Conservation (phyloP, 2,888 invertebrate genomes). For the Tricholauxania praeusta region DNA sequence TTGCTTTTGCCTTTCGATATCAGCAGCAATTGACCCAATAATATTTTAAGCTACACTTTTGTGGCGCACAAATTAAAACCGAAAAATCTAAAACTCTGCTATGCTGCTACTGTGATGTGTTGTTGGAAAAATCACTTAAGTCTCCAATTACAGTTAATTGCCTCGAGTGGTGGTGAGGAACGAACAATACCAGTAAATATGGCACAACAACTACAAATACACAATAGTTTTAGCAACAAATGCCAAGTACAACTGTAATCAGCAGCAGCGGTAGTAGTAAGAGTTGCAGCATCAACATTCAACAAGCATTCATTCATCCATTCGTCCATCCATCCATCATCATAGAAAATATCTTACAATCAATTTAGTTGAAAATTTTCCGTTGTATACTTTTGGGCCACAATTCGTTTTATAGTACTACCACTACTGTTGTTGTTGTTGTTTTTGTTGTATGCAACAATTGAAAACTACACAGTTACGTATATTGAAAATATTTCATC, state of each 20-base stretch:
- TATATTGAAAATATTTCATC: not conserved
- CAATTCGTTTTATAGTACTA: not conserved
- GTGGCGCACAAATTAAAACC: too few relatives aligned
- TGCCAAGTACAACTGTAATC: not conserved
- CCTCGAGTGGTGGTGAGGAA: conserved; percentile 4
- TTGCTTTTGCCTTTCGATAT: conserved; percentile 7
- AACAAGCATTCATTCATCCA: not conserved
- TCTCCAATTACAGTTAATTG: conserved; percentile 38
- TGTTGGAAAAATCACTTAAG: conserved; percentile 22
- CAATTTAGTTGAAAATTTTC: conserved; percentile 59
- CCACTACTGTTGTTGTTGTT: not conserved
- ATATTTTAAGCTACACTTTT: too few relatives aligned
- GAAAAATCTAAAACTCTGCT: too few relatives aligned
- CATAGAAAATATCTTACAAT: conserved; percentile 54
- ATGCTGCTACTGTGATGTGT: not conserved
- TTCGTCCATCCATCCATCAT: not conserved
- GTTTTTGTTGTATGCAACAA: not conserved
- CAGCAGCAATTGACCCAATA: too few relatives aligned
- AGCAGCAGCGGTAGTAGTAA: conserved; percentile 29
- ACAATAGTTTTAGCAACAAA: not conserved
- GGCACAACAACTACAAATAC: not conserved
- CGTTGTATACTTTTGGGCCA: conserved; percentile 37
- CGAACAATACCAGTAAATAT: conserved; percentile 2
- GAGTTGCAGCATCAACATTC: not conserved
- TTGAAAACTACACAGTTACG: conserved; percentile 4